phyloP scores from a whole-genome alignment of 2,888 invertebrate genomes.

The Dusona sp. region DNA sequence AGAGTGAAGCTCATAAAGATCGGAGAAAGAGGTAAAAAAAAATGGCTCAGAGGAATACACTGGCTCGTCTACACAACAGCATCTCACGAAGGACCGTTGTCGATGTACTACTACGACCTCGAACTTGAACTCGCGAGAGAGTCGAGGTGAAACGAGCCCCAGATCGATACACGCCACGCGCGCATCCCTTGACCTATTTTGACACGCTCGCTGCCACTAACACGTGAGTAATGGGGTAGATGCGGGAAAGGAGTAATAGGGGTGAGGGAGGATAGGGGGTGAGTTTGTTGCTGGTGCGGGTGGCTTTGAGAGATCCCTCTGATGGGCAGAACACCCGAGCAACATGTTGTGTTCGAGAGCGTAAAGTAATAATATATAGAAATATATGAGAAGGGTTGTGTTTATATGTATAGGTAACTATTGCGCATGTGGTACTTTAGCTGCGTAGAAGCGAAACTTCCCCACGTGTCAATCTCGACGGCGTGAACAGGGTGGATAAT shows the following conservation, averaged over 20 bases:
- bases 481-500: background rate
- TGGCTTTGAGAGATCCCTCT: constrained; percentile 2
- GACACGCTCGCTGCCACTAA: constrained; percentile 64
- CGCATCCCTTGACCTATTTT: constrained; percentile 79
- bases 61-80: constrained; percentile 59
- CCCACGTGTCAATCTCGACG: constrained; percentile 40
- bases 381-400: no score
- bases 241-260: background rate
- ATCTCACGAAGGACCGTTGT: constrained; percentile 55
- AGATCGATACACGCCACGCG: constrained; percentile 81
- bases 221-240: constrained; percentile 28
- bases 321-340: constrained; percentile 21
- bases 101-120: constrained; percentile 76
- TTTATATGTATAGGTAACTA: no score
- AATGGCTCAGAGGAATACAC: constrained; percentile 45
- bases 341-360: background rate
- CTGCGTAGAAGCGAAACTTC: constrained; percentile 42
- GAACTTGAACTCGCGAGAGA: constrained; percentile 79
- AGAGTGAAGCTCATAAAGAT: no score
- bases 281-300: constrained; percentile 9
- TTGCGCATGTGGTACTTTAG: background rate
- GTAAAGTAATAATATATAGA: background rate
- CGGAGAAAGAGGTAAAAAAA: background rate
- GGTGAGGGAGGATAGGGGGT: background rate
- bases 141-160: constrained; percentile 65